Base-by-base conservation (phyloP, 1,140 invertebrate genomes). In the Eurosta solidaginis region DNA sequence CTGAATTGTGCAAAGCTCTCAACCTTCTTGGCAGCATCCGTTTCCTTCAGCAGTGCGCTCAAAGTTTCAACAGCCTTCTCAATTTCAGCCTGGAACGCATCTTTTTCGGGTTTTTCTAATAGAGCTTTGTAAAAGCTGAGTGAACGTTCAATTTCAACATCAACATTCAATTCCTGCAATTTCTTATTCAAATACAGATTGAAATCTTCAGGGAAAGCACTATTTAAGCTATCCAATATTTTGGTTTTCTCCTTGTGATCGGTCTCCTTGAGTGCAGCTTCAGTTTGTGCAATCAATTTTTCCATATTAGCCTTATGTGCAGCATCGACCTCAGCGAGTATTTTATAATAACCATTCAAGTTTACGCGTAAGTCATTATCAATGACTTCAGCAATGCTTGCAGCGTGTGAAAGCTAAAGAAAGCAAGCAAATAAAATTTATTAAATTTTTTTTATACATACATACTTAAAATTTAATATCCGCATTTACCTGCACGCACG, bases 91-190 rank as follows among this genome's bases (percentile, higher is more conserved):
- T 83, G 81, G 33, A 74, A 54, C 25, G 79, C 78, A 25, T 20
- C 44, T 12, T 59, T 42, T n/a, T 50, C 75, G 6, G 59, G 47
- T 6, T 68, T 68, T 42, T 36, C 17, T 44, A 50, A 10, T 14
- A 82, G 76, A 10, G 50, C 68, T 52, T 81, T 83, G 33, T 83
- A 83, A 78, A 83, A 83, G 6, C 50, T 59, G 49, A 81, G 77
- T 6, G 81, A 79, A 22, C 44, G 42, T 17, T 47, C 20, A 25
- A 83, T 81, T 74, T 83, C 81, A 29, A 78, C 79, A 54, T 78
- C 68, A 14, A 83, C 25, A 27, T 81, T 78, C 52, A 78, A 68
- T 76, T 80, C 77, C 33, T 81, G 77, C 78, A 83, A 36, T 20
- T 82, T 80, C 9, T 40, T 27, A 33, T 79, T 54, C 6, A 83